Evolutionary conservation across 2,888 invertebrate species (phyloP).

Genomic region (Cancer borealis): DNA sequence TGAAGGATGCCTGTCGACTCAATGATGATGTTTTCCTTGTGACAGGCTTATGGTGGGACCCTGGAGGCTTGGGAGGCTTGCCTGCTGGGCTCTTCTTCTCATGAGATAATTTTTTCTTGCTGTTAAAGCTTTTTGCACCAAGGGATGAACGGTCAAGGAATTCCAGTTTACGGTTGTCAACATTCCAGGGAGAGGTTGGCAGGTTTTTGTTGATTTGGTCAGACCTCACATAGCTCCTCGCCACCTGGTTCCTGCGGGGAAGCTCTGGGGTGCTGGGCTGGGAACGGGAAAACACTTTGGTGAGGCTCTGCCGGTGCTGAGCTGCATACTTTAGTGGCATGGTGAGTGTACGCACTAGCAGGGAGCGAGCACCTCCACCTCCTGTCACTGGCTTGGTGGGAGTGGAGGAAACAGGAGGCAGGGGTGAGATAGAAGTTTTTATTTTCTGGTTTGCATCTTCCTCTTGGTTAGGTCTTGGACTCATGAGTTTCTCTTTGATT

Average conservation of each 20-base stretch:
- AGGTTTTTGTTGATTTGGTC: constrained; percentile 58
- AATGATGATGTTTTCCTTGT: constrained; percentile 61
- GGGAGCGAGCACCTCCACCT: constrained; percentile 63
- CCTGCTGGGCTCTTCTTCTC: constrained; percentile 55
- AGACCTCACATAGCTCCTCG: constrained; percentile 69
- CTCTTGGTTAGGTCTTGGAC: constrained; percentile 52
- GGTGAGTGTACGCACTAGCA: constrained; percentile 76
- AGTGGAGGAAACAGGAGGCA: constrained; percentile 45
- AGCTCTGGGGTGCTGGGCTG: constrained; percentile 77
- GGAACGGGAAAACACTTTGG: constrained; percentile 73
- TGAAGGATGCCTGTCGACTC: constrained; percentile 69
- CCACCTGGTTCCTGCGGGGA: constrained; percentile 66
- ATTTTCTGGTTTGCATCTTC: constrained; percentile 54
- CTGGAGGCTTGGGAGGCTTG: constrained; percentile 67
- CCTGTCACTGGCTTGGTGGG: constrained; percentile 49
- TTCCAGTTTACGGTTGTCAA: constrained; percentile 34
- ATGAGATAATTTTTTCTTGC: constrained; percentile 54
- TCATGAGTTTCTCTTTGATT: constrained; percentile 68
- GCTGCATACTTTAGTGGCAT: constrained; percentile 76
- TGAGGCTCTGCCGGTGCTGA: constrained; percentile 72
- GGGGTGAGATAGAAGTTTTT: neutral
- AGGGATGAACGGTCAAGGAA: neutral
- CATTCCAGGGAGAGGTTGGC: constrained; percentile 1
- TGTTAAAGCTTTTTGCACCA: neutral
- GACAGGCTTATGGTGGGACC: constrained; percentile 58